Base-by-base conservation (phyloP, 1,140 invertebrate species). In the Ectropis grisescens region DNA sequence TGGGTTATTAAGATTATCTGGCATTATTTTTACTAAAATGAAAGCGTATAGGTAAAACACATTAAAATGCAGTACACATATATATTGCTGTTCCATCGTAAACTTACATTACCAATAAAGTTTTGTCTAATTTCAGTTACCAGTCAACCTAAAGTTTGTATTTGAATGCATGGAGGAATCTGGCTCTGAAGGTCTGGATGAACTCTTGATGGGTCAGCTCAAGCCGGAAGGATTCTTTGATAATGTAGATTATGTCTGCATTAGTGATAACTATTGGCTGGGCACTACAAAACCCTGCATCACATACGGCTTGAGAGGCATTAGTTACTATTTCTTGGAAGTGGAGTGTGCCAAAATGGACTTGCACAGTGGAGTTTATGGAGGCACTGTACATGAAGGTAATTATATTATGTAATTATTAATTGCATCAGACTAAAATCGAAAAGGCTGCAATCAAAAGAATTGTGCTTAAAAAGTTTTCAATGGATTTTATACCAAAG, bases 101-200 rank as follows among this genome's bases (percentile, higher is more conserved):
- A n/a, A n/a, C n/a, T n/a, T n/a, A n/a, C n/a, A n/a, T n/a, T n/a
- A n/a, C n/a, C n/a, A n/a, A n/a, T n/a, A n/a, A n/a, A n/a, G n/a
- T n/a, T 19, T 19, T 19, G 16, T 19, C 16, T 19, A 19, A 19
- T 19, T 19, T 27, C 51, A 83, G 37, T 62, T 98, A 26, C 96
- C 97, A 12, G 89, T 98, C 0, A 99, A 99, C 80, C 58, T 99
- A 0, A 98, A 98, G 87, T 98, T 99, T 83, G 87, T 94, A 11
- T 95, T 99, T 68, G 97, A 99, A 87, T 96, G 94, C 27, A 99
- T 99, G 97, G 98, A 99, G 84, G 98, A 99, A 80, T 93, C 89
- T 58, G 97, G 97, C 4, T 98, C 96, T 41, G 93, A 95, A 78
- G 97, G 97, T 14, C 82, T 99, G 7, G 96, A 99, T 72, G 92